Evolutionary conservation across 1,140 invertebrate species (phyloP).

Genomic region (Teleogryllus occipitalis): DNA sequence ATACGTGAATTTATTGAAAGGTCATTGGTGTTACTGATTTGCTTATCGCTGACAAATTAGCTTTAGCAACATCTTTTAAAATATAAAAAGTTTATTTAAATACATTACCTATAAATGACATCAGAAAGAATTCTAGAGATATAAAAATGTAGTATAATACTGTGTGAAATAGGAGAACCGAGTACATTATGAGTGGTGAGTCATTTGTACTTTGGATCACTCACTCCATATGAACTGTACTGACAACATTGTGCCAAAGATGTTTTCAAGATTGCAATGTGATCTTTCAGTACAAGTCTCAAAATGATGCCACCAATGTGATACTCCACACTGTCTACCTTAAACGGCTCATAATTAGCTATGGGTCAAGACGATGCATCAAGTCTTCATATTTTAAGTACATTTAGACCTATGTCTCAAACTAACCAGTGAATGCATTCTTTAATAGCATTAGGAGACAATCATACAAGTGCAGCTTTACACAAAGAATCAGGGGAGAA

Average conservation of each 20-base stretch:
- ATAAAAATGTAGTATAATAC: neutral
- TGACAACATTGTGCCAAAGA: neutral
- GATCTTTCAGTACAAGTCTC: neutral
- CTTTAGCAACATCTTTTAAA: neutral
- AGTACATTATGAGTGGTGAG: neutral
- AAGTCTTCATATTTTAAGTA: too few relatives aligned
- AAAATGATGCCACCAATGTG: neutral
- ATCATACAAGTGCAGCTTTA: too few relatives aligned
- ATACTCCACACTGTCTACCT: neutral
- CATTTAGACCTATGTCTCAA: too few relatives aligned
- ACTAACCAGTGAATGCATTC: too few relatives aligned
- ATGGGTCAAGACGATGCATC: too few relatives aligned
- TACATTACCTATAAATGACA: neutral
- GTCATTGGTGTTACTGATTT: neutral
- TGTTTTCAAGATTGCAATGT: neutral
- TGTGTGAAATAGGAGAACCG: neutral
- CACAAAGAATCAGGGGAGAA: too few relatives aligned
- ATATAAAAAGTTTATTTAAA: neutral
- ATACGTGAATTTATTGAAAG: neutral
- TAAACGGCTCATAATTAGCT: too few relatives aligned
- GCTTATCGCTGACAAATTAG: neutral
- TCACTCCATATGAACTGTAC: neutral
- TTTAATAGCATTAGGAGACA: too few relatives aligned
- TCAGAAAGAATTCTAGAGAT: neutral
- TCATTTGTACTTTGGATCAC: neutral